Base-by-base conservation (phyloP, 2,113 vertebrate species). In the Propithecus coquereli region DNA sequence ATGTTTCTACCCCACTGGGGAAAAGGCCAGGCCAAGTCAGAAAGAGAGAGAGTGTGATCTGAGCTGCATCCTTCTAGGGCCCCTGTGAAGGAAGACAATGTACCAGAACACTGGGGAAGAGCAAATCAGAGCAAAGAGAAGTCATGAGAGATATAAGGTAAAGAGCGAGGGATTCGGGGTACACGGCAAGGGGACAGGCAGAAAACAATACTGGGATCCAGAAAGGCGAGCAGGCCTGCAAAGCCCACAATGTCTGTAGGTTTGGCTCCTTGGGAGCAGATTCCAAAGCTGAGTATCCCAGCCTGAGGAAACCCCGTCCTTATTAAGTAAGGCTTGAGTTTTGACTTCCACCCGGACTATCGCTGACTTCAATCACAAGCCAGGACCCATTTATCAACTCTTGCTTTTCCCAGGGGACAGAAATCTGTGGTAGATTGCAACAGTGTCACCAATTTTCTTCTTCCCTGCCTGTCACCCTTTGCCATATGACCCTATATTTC, bases 21-120 rank as follows among this genome's bases (percentile, higher is more conserved):
- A 96, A 96, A 91, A 92, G 40, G 73, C 97, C 95, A 85, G 40
- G 82, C 97, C 95, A 98, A 96, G 23, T 77, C 79, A 71, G 18
- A 80, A 5, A 76, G 23, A 91, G 17, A 52, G 14, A 17, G 7
- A 10, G 57, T 25, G n/a, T 73, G 57, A 94, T 90, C 74, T 95
- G 89, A 94, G 54, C 43, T 96, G 73, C n/a, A 84, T 94, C 32
- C 32, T 93, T 95, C 18, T n/a, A 85, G 61, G 45, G 84, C 45
- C 66, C 92, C 76, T 86, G 22, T 16, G 45, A 96, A 80, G n/a
- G 22, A 70, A 37, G 8, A 84, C 83, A 90, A 79, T 13, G n/a
- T 8, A 92, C 37, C 18, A 76, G n/a, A 63, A 79, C 20, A 65
- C 20, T 68, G 12, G 4, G 47, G 76, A 90, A 94, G 34, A 91